Evolutionary conservation across 2,888 invertebrate genomes (phyloP).

Genomic region (Acrobasis suavella): DNA sequence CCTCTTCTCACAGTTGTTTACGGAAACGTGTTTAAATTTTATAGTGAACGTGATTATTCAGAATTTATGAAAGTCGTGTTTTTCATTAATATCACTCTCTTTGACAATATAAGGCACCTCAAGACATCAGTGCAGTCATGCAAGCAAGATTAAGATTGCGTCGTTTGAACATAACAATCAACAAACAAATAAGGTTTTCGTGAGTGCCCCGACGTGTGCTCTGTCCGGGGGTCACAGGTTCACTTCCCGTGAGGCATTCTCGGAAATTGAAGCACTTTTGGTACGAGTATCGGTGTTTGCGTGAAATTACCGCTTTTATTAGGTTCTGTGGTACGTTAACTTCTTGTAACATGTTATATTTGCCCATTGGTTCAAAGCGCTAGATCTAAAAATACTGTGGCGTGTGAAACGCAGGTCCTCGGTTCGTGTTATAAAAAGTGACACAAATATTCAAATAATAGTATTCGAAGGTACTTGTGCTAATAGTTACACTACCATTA

Average conservation of each 20-base stretch:
- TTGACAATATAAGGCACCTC: constrained; percentile 22
- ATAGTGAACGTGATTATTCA: not conserved
- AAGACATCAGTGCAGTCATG: constrained; percentile 32
- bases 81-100: constrained; percentile 7
- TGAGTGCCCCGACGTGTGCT: constrained; percentile 49
- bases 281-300: constrained; percentile 36
- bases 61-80: not conserved
- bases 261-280: constrained; percentile 45
- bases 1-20: no score
- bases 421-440: not conserved
- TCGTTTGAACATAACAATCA: constrained; percentile 41
- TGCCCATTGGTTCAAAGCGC: not conserved
- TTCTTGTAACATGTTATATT: constrained; percentile 18
- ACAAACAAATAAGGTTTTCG: constrained; percentile 58
- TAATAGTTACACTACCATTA: not conserved
- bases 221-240: constrained; percentile 52
- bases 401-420: constrained; percentile 14
- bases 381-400: constrained; percentile 2
- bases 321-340: constrained; percentile 26
- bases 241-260: constrained; percentile 49
- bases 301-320: constrained; percentile 32
- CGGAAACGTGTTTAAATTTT: not conserved
- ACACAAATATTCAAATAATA: not conserved
- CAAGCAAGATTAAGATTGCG: constrained; percentile 42
- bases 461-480: not conserved